Conservation (phyloP, 2,113 vertebrate genomes). For the Rhineura floridana region DNA sequence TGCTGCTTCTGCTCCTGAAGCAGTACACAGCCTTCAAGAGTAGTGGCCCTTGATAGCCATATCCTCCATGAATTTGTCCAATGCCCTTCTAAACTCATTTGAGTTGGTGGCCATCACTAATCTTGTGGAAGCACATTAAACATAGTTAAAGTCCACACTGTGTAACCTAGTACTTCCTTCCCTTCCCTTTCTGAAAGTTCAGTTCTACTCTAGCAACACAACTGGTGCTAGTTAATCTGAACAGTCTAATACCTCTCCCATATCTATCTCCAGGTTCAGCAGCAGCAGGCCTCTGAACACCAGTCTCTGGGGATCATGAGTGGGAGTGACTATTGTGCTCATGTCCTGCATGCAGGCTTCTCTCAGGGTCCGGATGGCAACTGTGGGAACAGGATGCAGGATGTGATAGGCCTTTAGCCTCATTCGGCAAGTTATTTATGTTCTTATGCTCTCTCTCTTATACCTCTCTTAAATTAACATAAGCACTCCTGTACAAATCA, state of each 20-base stretch:
- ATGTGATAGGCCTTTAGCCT: too few relatives aligned
- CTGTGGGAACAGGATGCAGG: too few relatives aligned
- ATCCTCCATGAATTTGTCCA: background rate
- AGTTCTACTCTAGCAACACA: background rate
- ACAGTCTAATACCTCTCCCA: background rate
- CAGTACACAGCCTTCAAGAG: too few relatives aligned
- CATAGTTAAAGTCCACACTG: too few relatives aligned
- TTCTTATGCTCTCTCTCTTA: background rate
- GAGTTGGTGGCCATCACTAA: background rate
- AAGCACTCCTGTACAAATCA: background rate
- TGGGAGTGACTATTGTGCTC: too few relatives aligned
- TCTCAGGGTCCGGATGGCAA: background rate
- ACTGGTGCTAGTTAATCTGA: background rate
- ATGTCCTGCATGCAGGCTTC: too few relatives aligned
- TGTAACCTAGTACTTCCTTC: too few relatives aligned
- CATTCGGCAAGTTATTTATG: too few relatives aligned
- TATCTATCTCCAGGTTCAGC: background rate
- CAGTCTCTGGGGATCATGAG: too few relatives aligned
- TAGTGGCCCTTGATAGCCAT: background rate
- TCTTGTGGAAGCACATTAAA: background rate
- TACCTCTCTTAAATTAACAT: background rate
- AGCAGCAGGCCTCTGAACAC: too few relatives aligned
- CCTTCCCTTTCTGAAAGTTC: background rate
- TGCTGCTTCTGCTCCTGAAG: background rate
- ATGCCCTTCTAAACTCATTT: background rate